Evolutionary conservation across 2,888 invertebrate genomes (phyloP).

Genomic region (Dusona sp.): DNA sequence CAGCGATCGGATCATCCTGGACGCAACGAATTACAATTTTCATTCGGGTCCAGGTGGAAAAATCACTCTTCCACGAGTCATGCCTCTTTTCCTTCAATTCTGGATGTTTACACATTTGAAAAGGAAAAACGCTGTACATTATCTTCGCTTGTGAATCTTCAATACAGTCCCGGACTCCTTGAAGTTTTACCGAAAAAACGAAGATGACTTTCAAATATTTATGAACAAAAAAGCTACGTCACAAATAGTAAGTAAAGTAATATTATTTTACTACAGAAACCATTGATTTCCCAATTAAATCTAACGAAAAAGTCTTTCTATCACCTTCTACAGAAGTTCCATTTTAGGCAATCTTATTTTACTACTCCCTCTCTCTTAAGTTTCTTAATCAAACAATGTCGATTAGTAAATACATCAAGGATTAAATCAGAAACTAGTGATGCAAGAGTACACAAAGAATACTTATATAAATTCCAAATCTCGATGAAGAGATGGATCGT

Average conservation of each 20-base stretch:
- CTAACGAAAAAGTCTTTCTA: background rate
- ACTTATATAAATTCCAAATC: constrained; percentile 13
- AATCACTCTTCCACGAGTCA: constrained; percentile 23
- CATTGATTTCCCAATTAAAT: background rate
- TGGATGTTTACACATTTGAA: constrained; percentile 13
- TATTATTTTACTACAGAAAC: background rate
- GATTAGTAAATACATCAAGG: background rate
- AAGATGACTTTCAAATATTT: background rate
- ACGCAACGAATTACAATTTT: constrained; percentile 57
- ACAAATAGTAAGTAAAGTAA: background rate
- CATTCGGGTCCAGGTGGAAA: constrained; percentile 62
- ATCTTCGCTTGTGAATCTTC: constrained; percentile 4
- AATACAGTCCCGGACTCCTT: background rate
- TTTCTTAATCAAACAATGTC: background rate
- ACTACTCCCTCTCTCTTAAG: background rate
- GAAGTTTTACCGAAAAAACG: constrained; percentile 18
- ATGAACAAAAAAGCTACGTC: background rate
- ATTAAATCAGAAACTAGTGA: constrained; percentile 26
- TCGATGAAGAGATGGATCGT: background rate
- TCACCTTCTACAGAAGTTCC: background rate
- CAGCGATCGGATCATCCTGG: constrained; percentile 37
- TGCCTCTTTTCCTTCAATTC: constrained; percentile 4
- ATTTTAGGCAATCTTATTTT: background rate
- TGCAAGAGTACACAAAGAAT: constrained; percentile 7
- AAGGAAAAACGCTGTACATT: constrained; percentile 7